phyloP scores from a whole-genome alignment of 2,113 vertebrate genomes.

The Macroglossus sobrinus region DNA sequence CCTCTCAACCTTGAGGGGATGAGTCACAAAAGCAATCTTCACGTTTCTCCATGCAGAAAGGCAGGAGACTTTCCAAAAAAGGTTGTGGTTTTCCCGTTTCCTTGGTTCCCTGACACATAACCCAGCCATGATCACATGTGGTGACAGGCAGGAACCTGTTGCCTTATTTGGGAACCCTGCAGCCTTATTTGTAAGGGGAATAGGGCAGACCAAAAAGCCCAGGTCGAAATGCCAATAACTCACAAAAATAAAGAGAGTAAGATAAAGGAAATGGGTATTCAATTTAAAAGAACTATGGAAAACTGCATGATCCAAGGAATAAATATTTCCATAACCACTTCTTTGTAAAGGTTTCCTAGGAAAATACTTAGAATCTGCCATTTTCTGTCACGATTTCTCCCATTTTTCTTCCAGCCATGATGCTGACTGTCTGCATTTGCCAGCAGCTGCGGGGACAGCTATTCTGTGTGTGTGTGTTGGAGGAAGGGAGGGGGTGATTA shows the following conservation, averaged over 20 bases:
- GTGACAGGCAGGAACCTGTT: conserved; percentile 9
- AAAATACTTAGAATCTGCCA: background rate
- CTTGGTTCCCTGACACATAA: conserved; percentile 37
- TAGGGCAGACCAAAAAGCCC: background rate
- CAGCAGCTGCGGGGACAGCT: background rate
- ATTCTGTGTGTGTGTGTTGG: background rate
- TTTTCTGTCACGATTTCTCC: background rate
- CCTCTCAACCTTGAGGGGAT: background rate
- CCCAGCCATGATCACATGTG: background rate
- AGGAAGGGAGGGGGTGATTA: background rate
- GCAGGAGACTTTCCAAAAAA: conserved; percentile 38
- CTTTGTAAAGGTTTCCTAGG: background rate
- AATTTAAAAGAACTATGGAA: conserved; percentile 27
- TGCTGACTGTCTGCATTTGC: background rate
- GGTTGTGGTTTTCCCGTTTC: background rate
- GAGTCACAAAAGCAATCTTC: conserved; percentile 6
- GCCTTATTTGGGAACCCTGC: conserved; percentile 62
- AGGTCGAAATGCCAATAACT: background rate
- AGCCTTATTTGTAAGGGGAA: background rate
- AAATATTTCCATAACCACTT: background rate
- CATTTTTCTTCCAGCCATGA: background rate
- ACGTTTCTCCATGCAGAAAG: background rate
- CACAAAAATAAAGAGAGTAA: background rate
- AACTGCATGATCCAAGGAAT: background rate
- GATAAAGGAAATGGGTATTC: background rate